phyloP scores from a whole-genome alignment of 2,888 invertebrate genomes.

The Tenthredo amoena region DNA sequence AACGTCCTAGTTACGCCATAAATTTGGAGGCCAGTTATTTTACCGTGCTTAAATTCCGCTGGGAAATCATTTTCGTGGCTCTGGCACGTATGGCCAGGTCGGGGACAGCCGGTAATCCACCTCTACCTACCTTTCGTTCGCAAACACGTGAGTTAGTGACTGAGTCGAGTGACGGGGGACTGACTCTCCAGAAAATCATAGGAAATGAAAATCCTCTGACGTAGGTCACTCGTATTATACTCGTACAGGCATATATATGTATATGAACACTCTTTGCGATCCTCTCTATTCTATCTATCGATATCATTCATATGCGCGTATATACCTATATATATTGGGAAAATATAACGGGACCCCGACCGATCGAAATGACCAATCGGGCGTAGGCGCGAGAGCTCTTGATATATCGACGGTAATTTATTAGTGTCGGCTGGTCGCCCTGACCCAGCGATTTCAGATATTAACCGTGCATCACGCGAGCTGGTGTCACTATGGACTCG shows the following conservation, averaged over 20 bases:
- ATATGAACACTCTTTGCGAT: neutral
- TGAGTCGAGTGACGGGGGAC: neutral
- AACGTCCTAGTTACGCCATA: neutral
- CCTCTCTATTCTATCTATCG: neutral
- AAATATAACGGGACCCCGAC: conserved; percentile 51
- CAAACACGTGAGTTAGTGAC: neutral
- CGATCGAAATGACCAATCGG: conserved; percentile 58
- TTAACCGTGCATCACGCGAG: conserved; percentile 50
- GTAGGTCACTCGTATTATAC: neutral
- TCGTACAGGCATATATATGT: neutral
- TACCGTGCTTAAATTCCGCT: conserved; percentile 15
- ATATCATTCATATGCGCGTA: neutral
- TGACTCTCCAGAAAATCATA: neutral
- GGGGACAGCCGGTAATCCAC: neutral
- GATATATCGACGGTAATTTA: conserved; percentile 60
- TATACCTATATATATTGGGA: conserved; percentile 45
- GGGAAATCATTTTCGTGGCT: conserved; percentile 52
- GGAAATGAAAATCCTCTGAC: neutral
- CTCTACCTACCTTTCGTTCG: neutral
- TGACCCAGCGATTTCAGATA: conserved; percentile 57
- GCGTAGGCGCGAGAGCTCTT: conserved; percentile 55
- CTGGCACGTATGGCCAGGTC: neutral
- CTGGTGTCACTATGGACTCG: neutral
- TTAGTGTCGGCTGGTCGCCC: conserved; percentile 54
- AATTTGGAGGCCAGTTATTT: conserved; percentile 39